phyloP scores from a whole-genome alignment of 2,888 invertebrate species.

The Bembecia ichneumoniformis region DNA sequence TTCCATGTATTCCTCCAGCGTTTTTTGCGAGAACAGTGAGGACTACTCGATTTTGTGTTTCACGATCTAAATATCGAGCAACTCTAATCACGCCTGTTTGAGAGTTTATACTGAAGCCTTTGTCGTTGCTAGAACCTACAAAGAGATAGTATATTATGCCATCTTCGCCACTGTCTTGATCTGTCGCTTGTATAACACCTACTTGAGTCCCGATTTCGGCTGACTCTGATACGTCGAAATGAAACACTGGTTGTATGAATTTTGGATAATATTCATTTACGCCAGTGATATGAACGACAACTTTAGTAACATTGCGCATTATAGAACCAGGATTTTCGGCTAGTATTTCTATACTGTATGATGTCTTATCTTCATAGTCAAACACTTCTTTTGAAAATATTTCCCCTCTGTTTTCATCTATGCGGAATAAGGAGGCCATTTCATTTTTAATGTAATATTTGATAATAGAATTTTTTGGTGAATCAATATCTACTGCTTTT shows the following conservation, averaged over 20 bases:
- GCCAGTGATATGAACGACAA: constrained; percentile 84
- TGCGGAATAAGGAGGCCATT: constrained; percentile 80
- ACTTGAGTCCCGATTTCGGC: constrained; percentile 88
- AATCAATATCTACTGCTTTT: constrained; percentile 87
- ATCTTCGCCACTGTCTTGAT: constrained; percentile 90
- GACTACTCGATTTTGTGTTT: constrained; percentile 90
- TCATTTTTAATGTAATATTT: constrained; percentile 86
- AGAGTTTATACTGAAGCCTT: constrained; percentile 88
- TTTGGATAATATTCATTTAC: constrained; percentile 91
- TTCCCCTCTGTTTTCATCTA: constrained; percentile 83
- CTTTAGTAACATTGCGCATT: constrained; percentile 82
- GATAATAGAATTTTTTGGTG: constrained; percentile 88
- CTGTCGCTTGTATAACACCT: constrained; percentile 89
- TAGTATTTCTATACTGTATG: constrained; percentile 81
- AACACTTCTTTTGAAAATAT: constrained; percentile 83
- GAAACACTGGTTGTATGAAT: constrained; percentile 90
- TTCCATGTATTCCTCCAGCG: constrained; percentile 92
- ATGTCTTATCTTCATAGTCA: constrained; percentile 87
- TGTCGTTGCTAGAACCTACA: constrained; percentile 92
- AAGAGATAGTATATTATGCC: constrained; percentile 92
- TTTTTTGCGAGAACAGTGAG: constrained; percentile 96
- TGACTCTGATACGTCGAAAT: constrained; percentile 93
- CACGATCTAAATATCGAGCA: constrained; percentile 84
- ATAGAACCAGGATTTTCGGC: constrained; percentile 90
- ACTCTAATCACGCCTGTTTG: constrained; percentile 89